Base-by-base conservation (phyloP, 2,888 invertebrate genomes). In the Cephus sareptanus region DNA sequence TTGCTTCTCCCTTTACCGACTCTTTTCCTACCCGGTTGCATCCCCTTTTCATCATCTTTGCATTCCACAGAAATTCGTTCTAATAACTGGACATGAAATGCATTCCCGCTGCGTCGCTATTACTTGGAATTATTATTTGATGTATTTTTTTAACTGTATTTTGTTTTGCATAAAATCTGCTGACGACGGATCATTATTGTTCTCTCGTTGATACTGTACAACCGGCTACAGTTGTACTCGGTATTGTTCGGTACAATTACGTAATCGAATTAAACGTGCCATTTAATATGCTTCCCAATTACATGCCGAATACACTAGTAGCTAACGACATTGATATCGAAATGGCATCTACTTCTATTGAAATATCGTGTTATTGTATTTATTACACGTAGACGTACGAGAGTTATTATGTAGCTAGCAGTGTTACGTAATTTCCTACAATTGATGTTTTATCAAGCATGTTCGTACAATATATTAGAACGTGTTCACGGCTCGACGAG, bases 101-200 rank as follows among this genome's bases (percentile, higher is more conserved):
- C 40, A 37, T 73, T 73, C 30, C 31, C 3, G 2, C 30, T 34
- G 31, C 37, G 4, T 34, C 76, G 11, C n/a, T 40, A 34, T 73
- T 15, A 68, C 40, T 71, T 69, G 9, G 15, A 1, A 68, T 30
- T 34, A 83, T 81, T 83, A 80, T 79, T 81, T 82, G 80, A 82
- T 76, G 76, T 80, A 75, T 30, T 56, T 83, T 79, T 81, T 81
- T 81, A 33, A 56, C 4, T 23, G 0, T 56, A 23, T 56, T 56
- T 56, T 56, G 23, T 9, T 23, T 23, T 9, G 1, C 23, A 56
- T 56, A 9, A 9, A 23, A 56, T 56, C 0, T 56, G 0, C 9
- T 9, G 23, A 23, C 1, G 56, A 23, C 23, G 23, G 9, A 56
- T 23, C 56, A 9, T 56, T 56, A 9, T 3, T 56, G 23, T 23